phyloP scores from a whole-genome alignment of 2,113 vertebrate species.

The Anarrhichthys ocellatus region DNA sequence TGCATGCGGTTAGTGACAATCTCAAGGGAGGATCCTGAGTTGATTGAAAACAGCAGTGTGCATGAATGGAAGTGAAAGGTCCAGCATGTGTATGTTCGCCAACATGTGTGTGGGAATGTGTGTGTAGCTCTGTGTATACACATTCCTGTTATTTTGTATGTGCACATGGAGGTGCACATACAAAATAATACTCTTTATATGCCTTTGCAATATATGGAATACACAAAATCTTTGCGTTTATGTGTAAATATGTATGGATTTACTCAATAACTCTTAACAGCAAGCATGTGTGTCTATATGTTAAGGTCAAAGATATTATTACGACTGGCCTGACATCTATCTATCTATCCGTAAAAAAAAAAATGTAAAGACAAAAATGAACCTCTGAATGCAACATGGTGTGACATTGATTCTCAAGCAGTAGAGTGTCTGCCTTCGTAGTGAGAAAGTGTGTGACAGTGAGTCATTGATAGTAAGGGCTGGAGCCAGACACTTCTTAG shows the following conservation, averaged over 20 bases:
- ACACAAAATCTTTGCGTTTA: background rate
- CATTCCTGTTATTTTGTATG: background rate
- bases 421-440: slow-evolving; percentile 43
- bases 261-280: slow-evolving; percentile 3
- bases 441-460: slow-evolving; percentile 71
- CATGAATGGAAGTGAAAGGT: slow-evolving; percentile 51
- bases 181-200: slow-evolving; percentile 2
- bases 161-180: background rate
- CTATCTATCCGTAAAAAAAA: background rate
- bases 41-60: slow-evolving; percentile 72
- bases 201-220: slow-evolving; percentile 9
- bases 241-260: slow-evolving; percentile 4
- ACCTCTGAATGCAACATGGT: slow-evolving; percentile 13
- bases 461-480: slow-evolving; percentile 69
- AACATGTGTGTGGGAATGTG: slow-evolving; percentile 15
- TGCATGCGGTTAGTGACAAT: slow-evolving; percentile 74
- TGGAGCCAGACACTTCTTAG: slow-evolving; percentile 74
- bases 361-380: background rate
- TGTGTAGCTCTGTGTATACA: slow-evolving; percentile 4
- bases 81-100: slow-evolving; percentile 40
- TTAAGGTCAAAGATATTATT: slow-evolving; percentile 8
- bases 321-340: background rate
- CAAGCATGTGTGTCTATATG: slow-evolving; percentile 18
- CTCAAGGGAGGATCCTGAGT: slow-evolving; percentile 62
- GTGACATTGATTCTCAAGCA: slow-evolving; percentile 37